A percentile compares a stretch with the other conserved stretches of the same genome.
These are phyloP conservation scores for Cynocephalus volans DNA, from an alignment of 2,113 vertebrate species.

Conservation along the genomic window DNA sequence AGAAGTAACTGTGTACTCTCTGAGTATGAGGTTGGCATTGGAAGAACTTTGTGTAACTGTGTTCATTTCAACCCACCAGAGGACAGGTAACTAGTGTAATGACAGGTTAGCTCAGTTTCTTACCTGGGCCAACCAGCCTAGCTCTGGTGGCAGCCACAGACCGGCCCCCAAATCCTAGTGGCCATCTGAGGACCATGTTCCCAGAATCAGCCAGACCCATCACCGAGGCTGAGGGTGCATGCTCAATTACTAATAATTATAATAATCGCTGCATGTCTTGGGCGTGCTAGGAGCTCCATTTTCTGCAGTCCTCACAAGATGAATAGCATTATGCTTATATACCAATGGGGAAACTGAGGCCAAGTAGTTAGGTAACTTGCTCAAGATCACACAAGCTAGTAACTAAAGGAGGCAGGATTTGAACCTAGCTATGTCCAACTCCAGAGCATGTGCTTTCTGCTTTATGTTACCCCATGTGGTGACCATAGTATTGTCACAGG, in stretches of 20 bases:
- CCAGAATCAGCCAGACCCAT: neutral
- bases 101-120: neutral
- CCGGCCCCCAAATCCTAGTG: neutral
- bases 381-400: neutral
- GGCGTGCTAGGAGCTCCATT: neutral
- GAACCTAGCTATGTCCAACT: neutral
- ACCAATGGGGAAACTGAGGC: neutral
- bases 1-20: neutral
- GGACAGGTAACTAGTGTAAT: neutral
- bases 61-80: neutral
- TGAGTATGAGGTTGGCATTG: neutral
- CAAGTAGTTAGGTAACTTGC: neutral
- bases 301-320: neutral
- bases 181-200: neutral
- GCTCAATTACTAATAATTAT: neutral
- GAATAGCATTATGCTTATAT: neutral
- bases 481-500: neutral
- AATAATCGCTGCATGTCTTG: neutral
- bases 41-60: neutral
- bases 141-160: neutral
- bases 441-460: neutral
- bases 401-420: neutral
- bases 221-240: neutral
- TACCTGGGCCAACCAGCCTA: neutral
- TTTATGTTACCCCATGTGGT: fast-evolving